Evolutionary conservation across 2,888 invertebrate species (phyloP).

Genomic region (Agrochola macilenta): DNA sequence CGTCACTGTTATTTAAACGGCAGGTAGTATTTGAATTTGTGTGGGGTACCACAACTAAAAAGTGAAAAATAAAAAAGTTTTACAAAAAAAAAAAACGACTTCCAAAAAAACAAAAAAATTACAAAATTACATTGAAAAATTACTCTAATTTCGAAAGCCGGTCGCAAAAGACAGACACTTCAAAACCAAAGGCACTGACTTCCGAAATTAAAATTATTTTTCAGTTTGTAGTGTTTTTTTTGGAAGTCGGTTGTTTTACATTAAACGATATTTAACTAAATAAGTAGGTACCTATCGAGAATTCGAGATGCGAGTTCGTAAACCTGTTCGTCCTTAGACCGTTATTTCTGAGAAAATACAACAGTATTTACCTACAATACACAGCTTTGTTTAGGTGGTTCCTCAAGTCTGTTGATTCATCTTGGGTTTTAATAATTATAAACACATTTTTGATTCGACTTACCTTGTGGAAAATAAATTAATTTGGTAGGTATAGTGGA

Average conservation of each 20-base stretch:
- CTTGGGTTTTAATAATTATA: slow-evolving; percentile 4
- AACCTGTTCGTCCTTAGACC: neutral
- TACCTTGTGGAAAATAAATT: slow-evolving; percentile 6
- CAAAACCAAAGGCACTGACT: no score
- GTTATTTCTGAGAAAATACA: slow-evolving; percentile 11
- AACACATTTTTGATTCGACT: neutral
- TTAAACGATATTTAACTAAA: neutral
- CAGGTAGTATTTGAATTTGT: no score
- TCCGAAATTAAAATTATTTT: no score
- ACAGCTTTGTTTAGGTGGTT: neutral
- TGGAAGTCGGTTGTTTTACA: neutral
- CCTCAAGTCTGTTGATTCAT: neutral
- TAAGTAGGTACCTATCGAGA: neutral
- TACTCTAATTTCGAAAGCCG: no score
- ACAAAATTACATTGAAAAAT: no score
- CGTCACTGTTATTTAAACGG: no score
- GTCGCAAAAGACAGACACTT: no score
- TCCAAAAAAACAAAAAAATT: no score
- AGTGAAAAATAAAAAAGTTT: no score
- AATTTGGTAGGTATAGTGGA: neutral
- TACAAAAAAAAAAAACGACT: no score
- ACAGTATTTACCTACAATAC: slow-evolving; percentile 1
- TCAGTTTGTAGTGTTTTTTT: no score
- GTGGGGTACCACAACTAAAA: no score
- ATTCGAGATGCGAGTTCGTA: neutral